Conservation (phyloP, 2,888 invertebrate genomes). For the Stenolophus ochropezus region DNA sequence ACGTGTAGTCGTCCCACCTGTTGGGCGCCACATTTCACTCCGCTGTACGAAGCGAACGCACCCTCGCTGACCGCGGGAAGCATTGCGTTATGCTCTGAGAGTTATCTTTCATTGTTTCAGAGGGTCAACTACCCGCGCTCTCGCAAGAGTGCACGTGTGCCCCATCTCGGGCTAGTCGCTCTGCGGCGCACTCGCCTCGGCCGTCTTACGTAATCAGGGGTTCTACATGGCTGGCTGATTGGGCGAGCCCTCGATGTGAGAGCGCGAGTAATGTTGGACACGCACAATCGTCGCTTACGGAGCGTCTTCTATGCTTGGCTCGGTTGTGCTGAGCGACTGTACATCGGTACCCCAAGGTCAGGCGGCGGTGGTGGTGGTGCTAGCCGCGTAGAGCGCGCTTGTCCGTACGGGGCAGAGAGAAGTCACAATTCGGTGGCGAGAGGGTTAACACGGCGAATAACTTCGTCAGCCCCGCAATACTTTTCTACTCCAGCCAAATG, state of each 20-base stretch:
- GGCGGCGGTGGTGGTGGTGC: conserved; percentile 70
- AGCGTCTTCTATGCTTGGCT: conserved; percentile 57
- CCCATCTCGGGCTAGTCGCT: conserved; percentile 34
- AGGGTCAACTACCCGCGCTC: conserved; percentile 76
- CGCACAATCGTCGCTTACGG: conserved; percentile 62
- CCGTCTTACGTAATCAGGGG: conserved; percentile 10
- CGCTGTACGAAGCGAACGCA: conserved; percentile 40
- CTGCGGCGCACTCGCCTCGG: conserved; percentile 5
- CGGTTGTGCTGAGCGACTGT: conserved; percentile 62
- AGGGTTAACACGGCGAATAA: conserved; percentile 56
- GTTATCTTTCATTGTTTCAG: conserved; percentile 63
- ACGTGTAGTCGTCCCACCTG: conserved; percentile 58
- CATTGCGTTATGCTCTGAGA: conserved; percentile 26
- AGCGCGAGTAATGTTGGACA: conserved; percentile 70
- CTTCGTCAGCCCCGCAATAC: conserved; percentile 34
- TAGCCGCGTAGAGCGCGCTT: conserved; percentile 65
- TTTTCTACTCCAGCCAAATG: conserved; percentile 32
- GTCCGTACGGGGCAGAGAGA: conserved; percentile 59
- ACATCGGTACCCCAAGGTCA: conserved; percentile 71
- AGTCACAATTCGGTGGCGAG: conserved; percentile 58
- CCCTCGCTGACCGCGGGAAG: conserved; percentile 48
- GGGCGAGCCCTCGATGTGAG: conserved; percentile 73
- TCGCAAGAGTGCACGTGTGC: conserved; percentile 52
- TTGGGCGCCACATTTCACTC: conserved; percentile 47
- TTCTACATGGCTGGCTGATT: conserved; percentile 68